Base-by-base conservation (phyloP, 2,113 vertebrate genomes). In the Beaufortia kweichowensis region DNA sequence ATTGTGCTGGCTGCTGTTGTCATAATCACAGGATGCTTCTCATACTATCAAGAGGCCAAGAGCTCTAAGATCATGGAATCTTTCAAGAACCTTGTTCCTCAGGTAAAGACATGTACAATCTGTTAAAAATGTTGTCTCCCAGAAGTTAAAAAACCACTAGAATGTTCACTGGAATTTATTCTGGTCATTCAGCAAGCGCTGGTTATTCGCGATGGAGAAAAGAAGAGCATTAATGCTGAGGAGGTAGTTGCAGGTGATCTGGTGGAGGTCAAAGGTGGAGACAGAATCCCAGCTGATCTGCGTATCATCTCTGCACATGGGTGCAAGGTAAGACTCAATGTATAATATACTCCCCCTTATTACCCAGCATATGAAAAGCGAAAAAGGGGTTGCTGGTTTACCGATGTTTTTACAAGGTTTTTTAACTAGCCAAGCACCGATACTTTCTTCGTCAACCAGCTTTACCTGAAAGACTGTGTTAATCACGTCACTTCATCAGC, bases 1-100 rank as follows among this genome's bases (percentile, higher is more conserved):
- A 79, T 99, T 63, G 96, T 98, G 75, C 91, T 99, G 1, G 88
- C 96, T 0, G 95, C 93, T 75, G 97, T 99, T 0, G 97, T 99
- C 85, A 97, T 99, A 89, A 94, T 99, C 86, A 99, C 96, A 17
- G 96, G 96, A 3, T 99, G 96, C 75, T 99, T 94, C 89, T 96
- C 96, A 33, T 98, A 98, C 76, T 98, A 98, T 84, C 96, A 97
- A 94, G 97, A 99, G 83, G 96, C 96, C 11, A 99, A 99, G 85
- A 99, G 97, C 85, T 98, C 96, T 8, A 98, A 93, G 88, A 99
- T 99, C 86, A 99, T 99, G 97, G 97, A 99, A 26, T 99, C 97
- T 53, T 98, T 99, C 90, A 99, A 98, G 87, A 99, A 99, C 84
- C 90, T 99, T 90, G 97, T 99, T 60, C 97, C 96, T 84, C 96